Conservation (phyloP, 2,888 invertebrate genomes). For the Coremacera marginata region DNA sequence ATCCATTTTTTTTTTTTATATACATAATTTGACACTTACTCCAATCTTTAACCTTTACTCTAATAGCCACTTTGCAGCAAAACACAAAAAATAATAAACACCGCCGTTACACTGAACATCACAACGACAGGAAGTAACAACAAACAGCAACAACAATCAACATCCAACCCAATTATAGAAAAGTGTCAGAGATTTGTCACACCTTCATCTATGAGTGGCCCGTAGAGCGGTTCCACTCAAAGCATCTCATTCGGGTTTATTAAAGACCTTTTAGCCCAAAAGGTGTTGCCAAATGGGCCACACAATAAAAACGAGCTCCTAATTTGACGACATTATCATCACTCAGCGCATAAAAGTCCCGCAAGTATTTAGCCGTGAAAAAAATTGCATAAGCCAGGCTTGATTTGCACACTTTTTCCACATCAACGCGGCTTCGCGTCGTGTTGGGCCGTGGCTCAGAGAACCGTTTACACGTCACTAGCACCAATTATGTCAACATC, state of each 20-base stretch:
- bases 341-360: background rate
- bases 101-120: too few species aligned
- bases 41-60: too few species aligned
- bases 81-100: too few species aligned
- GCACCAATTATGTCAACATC: slow-evolving; percentile 44
- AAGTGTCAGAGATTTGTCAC: slow-evolving; percentile 32
- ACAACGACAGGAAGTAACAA: background rate
- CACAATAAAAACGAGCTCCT: slow-evolving; percentile 15
- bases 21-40: too few species aligned
- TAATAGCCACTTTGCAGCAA: too few species aligned
- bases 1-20: too few species aligned
- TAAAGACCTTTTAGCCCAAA: slow-evolving; percentile 1
- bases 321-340: slow-evolving; percentile 31
- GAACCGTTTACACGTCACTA: slow-evolving; percentile 35
- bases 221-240: background rate
- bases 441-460: background rate
- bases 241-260: background rate
- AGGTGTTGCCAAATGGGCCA: background rate
- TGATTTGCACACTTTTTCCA: slow-evolving; percentile 9
- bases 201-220: slow-evolving; percentile 17
- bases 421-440: background rate
- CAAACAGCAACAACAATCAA: background rate
- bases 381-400: background rate
- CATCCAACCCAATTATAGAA: slow-evolving; percentile 14
- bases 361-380: slow-evolving; percentile 1